These are phyloP conservation scores for Dolichoris vasculosae DNA, from an alignment of 1,140 invertebrate genomes.

Conservation along the genomic window DNA sequence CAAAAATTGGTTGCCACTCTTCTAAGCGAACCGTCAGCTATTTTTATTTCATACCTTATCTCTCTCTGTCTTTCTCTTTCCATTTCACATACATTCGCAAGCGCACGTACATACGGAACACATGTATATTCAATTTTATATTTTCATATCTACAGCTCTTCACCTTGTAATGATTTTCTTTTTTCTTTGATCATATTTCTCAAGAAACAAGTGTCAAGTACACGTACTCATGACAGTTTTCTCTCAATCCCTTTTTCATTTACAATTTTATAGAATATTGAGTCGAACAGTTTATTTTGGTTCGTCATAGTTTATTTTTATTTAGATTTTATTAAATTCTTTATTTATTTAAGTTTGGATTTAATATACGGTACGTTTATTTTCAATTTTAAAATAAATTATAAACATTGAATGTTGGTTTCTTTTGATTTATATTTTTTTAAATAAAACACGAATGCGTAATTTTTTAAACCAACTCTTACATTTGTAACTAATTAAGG, in stretches of 20 bases:
- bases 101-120: neutral
- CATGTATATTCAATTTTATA: neutral
- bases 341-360: too few species aligned
- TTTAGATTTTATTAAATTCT: too few species aligned
- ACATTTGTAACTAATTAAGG: too few species aligned
- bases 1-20: constrained; percentile 68
- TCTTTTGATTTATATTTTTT: too few species aligned
- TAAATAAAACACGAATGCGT: too few species aligned
- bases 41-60: constrained; percentile 31
- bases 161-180: neutral
- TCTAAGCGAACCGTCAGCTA: constrained; percentile 4
- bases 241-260: neutral
- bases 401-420: too few species aligned
- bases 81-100: neutral
- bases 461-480: too few species aligned
- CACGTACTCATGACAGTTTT: neutral
- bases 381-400: too few species aligned
- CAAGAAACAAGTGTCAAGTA: neutral
- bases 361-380: too few species aligned
- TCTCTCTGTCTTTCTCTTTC: neutral
- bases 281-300: too few species aligned
- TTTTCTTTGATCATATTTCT: neutral
- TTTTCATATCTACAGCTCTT: neutral
- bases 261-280: neutral
- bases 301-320: too few species aligned